Evolutionary conservation across 2,888 invertebrate genomes (phyloP), one percentile per base, ranked within the genome.

Genomic region (Colletes collaris): DNA sequence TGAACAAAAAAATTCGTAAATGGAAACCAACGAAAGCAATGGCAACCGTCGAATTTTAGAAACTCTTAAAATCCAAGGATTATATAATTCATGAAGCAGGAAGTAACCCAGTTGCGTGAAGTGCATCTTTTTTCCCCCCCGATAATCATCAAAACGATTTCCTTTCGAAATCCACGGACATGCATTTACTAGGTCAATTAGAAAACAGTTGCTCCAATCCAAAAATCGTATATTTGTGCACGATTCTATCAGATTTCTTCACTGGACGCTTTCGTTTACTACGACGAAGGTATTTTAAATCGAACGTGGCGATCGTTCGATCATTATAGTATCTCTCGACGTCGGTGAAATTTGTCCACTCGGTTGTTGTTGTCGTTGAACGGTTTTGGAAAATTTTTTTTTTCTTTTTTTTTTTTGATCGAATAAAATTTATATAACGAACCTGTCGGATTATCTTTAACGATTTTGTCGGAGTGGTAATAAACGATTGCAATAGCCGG

Each of bases 61-160:
- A 84, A 84, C 68, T 79, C 13, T 55, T 63, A 81, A 80, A 79
- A 79, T 79, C 62, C 37, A 46, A 58, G 19, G 44, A 46, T 82
- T 66, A 69, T n/a, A 35, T 79, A 76, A 82, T 60, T 16, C 27
- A 1, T 49, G 40, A 8, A 80, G 44, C 27, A 79, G 79, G 68
- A 79, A 74, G 73, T 63, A 73, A 16, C 62, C 52, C 56, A 19
- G 55, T 60, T 52, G 52, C 50, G 65, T 27, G 35, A 70, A 44
- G 52, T 74, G 58, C 62, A 76, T 60, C 55, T 53, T 60, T 55
- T 76, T 69, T 69, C 69, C 78, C 62, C 46, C 65, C 79, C 68
- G 71, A 85, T 82, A 82, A 70, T 35, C 82, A 85, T 62, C 77
- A 37, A 76, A 79, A 72, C 75, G 69, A 40, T 72, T 74, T 69